Evolutionary conservation across 2,888 invertebrate species (phyloP), one percentile per base, ranked within the genome.

Genomic region (Maniola hyperantus): DNA sequence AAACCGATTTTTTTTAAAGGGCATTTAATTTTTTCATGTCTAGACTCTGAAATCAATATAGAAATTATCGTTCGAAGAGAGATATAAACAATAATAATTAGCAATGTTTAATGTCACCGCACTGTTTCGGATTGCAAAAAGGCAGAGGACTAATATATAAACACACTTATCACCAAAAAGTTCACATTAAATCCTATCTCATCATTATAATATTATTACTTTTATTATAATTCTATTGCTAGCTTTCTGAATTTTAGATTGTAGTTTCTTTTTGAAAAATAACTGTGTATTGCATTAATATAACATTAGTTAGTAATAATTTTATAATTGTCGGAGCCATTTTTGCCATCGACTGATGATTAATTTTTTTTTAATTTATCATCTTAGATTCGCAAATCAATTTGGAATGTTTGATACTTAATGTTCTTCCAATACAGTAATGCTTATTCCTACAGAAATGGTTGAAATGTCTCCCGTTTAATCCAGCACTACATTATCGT

Each of bases 401-500:
- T 20, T 39, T 15, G 55, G 36, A 2, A 6, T 54, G 36, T 54
- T 54, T 54, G 18, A 55, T 55, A 15, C 36, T 8, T 48, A 46
- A 15, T 46, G 18, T 18, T 13, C 26, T 55, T 36, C 8, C 33
- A 60, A 7, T 36, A 36, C 18, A 13, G 18, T n/a, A 4, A 36
- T 15, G 18, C 36, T 15, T 59, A 34, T 33, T 13, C 13, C 48
- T 15, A 44, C 20, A 13, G 34, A 57, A 66, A 71, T 73, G 73
- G 74, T 71, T 60, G 59, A 72, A 73, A 73, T 74, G 72, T 67
- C 73, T 73, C 74, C 70, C 64, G 67, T 34, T 39, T 44, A 64
- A 55, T 66, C 15, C 48, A 60, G 44, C 13, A 61, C 48, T 61
- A 36, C 51, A 64, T 57, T 51, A 54, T 71, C 63, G 68, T 71